These are phyloP conservation scores for Polyodon spathula DNA, from an alignment of 2,113 vertebrate genomes.

Conservation along the genomic window DNA sequence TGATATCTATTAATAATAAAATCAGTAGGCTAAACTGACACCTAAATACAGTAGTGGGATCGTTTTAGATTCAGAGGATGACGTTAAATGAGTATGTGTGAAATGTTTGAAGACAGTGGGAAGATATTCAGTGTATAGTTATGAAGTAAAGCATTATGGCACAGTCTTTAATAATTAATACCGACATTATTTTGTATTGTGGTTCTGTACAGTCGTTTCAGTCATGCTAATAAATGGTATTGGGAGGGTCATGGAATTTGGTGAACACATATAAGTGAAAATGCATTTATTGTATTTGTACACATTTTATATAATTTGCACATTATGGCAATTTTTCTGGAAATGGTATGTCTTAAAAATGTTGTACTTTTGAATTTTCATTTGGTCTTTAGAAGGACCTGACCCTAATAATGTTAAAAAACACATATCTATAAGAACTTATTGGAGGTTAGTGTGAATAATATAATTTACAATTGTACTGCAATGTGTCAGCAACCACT, in stretches of 20 bases:
- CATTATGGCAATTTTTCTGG: too few relatives aligned
- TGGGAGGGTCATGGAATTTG: conserved; percentile 43
- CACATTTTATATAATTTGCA: too few relatives aligned
- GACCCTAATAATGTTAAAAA: too few relatives aligned
- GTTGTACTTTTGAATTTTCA: too few relatives aligned
- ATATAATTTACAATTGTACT: too few relatives aligned
- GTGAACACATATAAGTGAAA: conserved; percentile 46
- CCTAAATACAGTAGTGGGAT: conserved; percentile 56
- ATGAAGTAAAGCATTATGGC: conserved; percentile 44
- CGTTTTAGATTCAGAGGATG: conserved; percentile 63
- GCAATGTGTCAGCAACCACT: too few relatives aligned
- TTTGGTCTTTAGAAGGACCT: too few relatives aligned
- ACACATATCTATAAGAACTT: too few relatives aligned
- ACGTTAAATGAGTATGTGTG: conserved; percentile 63
- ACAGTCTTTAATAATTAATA: conserved; percentile 53
- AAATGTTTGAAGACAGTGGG: conserved; percentile 50
- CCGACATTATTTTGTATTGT: conserved; percentile 54
- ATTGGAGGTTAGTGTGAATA: too few relatives aligned
- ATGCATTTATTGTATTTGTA: not conserved
- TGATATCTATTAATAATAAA: conserved; percentile 79
- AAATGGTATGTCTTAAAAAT: too few relatives aligned
- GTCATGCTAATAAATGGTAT: conserved; percentile 47
- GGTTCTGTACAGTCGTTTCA: conserved; percentile 47
- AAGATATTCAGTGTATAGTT: conserved; percentile 51
- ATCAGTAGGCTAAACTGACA: conserved; percentile 59